phyloP scores from a whole-genome alignment of 2,113 vertebrate species.

The Calidris pygmaea region DNA sequence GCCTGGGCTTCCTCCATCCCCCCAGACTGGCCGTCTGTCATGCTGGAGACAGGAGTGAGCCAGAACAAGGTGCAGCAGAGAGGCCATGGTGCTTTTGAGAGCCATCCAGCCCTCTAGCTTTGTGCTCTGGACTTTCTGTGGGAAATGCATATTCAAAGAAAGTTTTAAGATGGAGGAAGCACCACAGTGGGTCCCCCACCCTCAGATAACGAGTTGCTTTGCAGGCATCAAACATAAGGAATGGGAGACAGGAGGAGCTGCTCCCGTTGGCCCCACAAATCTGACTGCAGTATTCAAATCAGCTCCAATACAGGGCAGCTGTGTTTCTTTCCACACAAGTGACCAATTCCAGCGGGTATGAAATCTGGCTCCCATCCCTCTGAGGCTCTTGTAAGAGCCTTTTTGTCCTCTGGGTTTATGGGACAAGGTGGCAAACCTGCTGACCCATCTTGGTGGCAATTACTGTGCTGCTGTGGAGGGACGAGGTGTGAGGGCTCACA shows the following conservation, averaged over 20 bases:
- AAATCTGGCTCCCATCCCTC: not conserved
- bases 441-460: not conserved
- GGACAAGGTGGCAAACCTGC: not conserved
- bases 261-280: not conserved
- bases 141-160: not conserved
- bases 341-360: not conserved
- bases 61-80: not conserved
- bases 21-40: not conserved
- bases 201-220: not conserved
- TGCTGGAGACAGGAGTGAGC: not conserved
- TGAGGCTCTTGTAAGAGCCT: not conserved
- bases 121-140: not conserved
- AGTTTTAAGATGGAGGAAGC: not conserved
- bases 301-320: rapidly evolving
- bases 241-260: not conserved
- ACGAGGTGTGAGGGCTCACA: not conserved
- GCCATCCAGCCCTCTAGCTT: not conserved
- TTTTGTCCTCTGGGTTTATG: not conserved
- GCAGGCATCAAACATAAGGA: not conserved
- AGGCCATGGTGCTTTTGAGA: not conserved
- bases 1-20: not conserved
- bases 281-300: not conserved
- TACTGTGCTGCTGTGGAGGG: not conserved
- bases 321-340: not conserved
- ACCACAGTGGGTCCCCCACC: not conserved